Conservation (phyloP, 2,888 invertebrate genomes). For the Phanerotoma sp. region DNA sequence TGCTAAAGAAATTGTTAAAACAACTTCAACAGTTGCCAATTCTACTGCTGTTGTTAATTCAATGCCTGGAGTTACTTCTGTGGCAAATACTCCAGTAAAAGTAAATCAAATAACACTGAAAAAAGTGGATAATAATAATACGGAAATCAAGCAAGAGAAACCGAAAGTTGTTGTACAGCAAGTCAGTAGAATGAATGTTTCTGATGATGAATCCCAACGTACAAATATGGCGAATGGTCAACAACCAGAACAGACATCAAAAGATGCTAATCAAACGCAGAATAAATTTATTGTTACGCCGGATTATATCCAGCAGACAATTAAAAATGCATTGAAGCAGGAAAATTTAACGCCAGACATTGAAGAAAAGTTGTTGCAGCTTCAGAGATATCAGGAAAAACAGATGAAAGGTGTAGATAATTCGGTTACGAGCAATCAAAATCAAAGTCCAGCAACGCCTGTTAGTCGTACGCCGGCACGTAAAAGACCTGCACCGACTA, state of each 20-base stretch:
- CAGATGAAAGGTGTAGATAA: conserved; percentile 65
- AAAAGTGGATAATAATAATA: conserved; percentile 12
- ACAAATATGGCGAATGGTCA: conserved; percentile 52
- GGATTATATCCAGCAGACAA: conserved; percentile 92
- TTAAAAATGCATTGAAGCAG: conserved; percentile 88
- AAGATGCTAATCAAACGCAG: conserved; percentile 48
- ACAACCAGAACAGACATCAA: conserved; percentile 50
- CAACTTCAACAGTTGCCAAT: conserved; percentile 23
- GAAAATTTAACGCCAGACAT: conserved; percentile 91
- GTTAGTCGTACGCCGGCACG: conserved; percentile 60
- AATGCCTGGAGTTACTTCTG: not conserved
- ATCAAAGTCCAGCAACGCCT: conserved; percentile 39
- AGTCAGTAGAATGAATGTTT: conserved; percentile 46
- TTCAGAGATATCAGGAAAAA: conserved; percentile 83
- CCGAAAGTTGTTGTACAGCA: conserved; percentile 54
- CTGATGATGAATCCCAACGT: conserved; percentile 45
- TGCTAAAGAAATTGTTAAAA: conserved; percentile 7
- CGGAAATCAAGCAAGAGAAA: conserved; percentile 46
- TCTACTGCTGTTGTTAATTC: no score
- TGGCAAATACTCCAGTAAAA: conserved; percentile 22
- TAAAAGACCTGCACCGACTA: conserved; percentile 59
- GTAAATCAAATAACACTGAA: conserved; percentile 36
- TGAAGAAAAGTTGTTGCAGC: conserved; percentile 84
- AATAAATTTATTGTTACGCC: conserved; percentile 85
- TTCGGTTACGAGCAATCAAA: conserved; percentile 49